These are phyloP conservation scores for Mystacornis crossleyi DNA, from an alignment of 2,113 vertebrate species.

Conservation along the genomic window DNA sequence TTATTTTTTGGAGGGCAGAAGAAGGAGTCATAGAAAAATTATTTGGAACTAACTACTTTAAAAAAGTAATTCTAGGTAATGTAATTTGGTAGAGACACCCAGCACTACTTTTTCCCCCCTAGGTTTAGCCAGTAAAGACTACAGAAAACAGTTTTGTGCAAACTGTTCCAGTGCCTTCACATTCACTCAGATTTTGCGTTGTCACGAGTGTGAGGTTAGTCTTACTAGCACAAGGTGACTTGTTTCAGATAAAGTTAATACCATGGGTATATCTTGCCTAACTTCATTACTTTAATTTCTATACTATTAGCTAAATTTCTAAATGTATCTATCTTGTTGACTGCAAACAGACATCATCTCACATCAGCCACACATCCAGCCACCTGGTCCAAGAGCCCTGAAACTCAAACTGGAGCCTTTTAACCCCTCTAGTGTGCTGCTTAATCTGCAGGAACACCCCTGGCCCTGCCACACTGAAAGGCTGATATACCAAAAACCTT, in stretches of 20 bases:
- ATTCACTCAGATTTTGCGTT: neutral
- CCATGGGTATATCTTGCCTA: neutral
- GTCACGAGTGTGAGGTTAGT: neutral
- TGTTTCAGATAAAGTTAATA: neutral
- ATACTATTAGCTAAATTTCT: neutral
- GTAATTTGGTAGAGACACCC: neutral
- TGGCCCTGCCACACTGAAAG: neutral
- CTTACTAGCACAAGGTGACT: neutral
- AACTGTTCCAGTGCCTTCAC: neutral
- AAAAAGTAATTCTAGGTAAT: neutral
- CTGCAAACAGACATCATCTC: neutral
- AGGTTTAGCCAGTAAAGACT: neutral
- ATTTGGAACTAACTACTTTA: neutral
- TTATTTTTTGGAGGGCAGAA: neutral
- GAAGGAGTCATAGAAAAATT: neutral
- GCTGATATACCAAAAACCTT: neutral
- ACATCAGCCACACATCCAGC: neutral
- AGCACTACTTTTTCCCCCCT: accelerated
- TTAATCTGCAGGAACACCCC: neutral
- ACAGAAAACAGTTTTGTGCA: neutral
- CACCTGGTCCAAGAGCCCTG: neutral
- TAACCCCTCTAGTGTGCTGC: accelerated
- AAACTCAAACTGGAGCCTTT: neutral
- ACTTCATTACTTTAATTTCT: neutral
- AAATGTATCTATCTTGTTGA: neutral